Evolutionary conservation across 2,113 vertebrate genomes (phyloP), one percentile per base, ranked within the genome.

Genomic region (Mesocricetus auratus): DNA sequence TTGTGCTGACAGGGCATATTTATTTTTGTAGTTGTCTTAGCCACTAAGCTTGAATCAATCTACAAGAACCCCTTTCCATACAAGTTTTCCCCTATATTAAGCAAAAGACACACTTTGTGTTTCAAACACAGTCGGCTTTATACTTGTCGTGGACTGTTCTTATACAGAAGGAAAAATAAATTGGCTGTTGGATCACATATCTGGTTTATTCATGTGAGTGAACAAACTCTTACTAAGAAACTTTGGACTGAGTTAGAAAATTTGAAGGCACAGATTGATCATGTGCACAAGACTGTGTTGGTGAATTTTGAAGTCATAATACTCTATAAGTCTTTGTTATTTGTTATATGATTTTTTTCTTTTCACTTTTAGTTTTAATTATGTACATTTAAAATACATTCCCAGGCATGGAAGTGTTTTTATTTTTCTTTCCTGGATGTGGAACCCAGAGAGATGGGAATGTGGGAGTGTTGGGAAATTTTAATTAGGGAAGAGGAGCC

Each of bases 311-410:
- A 56, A 93, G 58, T 87, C 19, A 60, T 90, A 33, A 79, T 71
- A 88, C 29, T 79, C 9, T 94, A 45, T 58, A 95, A 82, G 81
- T 66, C 56, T 60, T 91, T 90, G 24, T 22, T 68, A 16, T 60
- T 91, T 90, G 24, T 22, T 68, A 16, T 42, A 17, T 15, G 45
- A 62, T 21, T 45, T 64, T 97, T 17, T 79, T 96, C 64, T 21
- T 94, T 92, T 58, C 53, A 62, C 83, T 89, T 92, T 82, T 87
- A 47, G 62, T 92, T 94, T 96, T 79, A 89, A 89, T 95, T 86
- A 82, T 33, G 71, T 12, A 92, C 29, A 73, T 96, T 91, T 94
- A 56, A 92, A 96, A 91, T 73, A 88, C 75, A 31, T 86, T 86
- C 16, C 17, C 47, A 89, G 82, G 33, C 75, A 74, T 90, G 24